A percentile compares a stretch with the other conserved stretches of the same genome.
These are phyloP conservation scores for Asbolus verrucosus DNA, from an alignment of 1,140 invertebrate species.

Conservation along the genomic window DNA sequence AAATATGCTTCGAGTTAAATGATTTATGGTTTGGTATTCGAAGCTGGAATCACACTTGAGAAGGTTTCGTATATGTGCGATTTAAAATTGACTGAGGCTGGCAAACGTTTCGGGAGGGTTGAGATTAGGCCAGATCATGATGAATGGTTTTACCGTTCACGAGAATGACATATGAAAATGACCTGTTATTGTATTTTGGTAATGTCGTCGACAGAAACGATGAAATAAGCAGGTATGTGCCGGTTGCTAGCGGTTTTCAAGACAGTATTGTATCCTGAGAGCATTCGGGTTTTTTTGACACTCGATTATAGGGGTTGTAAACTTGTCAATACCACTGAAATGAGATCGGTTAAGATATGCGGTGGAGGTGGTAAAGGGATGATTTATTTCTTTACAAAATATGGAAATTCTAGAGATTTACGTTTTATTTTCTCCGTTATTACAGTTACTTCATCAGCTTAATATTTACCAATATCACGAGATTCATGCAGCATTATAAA, in stretches of 20 bases:
- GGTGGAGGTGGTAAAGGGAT: slow-evolving; percentile 39
- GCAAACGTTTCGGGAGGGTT: no score
- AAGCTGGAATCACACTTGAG: slow-evolving; percentile 20
- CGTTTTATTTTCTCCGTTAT: background rate
- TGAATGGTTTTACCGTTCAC: slow-evolving; percentile 13
- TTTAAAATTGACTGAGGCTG: background rate
- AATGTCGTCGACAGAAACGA: slow-evolving; percentile 34
- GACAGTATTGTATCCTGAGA: slow-evolving; percentile 28
- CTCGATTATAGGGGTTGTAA: slow-evolving; percentile 40
- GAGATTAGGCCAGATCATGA: slow-evolving; percentile 2
- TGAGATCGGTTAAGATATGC: slow-evolving; percentile 34
- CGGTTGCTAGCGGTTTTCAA: slow-evolving; percentile 32
- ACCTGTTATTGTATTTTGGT: slow-evolving; percentile 38
- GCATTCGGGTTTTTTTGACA: slow-evolving; percentile 34
- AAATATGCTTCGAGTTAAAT: slow-evolving; percentile 25
- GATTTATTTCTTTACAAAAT: slow-evolving; percentile 25
- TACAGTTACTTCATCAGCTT: no score
- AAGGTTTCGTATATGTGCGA: background rate
- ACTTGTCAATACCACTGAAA: slow-evolving; percentile 47
- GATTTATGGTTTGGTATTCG: slow-evolving; percentile 5
- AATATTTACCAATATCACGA: no score
- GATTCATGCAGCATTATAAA: no score
- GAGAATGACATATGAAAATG: slow-evolving; percentile 47
- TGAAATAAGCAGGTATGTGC: slow-evolving; percentile 39
- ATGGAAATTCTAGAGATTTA: slow-evolving; percentile 6